Conservation (phyloP, 2,113 vertebrate species). For the Papio anubis region DNA sequence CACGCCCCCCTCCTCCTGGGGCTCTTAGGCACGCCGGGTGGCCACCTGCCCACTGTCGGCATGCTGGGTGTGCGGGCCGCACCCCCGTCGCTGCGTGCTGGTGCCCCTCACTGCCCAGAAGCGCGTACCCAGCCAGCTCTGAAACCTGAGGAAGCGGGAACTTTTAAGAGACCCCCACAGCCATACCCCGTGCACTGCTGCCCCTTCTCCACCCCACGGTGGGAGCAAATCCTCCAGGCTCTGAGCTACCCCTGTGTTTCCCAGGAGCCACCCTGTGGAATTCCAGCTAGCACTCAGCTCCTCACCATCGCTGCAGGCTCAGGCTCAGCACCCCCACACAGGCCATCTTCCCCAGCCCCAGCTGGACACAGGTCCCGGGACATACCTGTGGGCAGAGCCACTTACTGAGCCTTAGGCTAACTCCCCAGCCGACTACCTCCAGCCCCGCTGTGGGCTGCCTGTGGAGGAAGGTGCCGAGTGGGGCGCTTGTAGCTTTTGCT, state of each 20-base stretch:
- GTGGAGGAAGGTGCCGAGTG: neutral
- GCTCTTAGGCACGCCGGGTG: neutral
- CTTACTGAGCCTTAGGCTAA: neutral
- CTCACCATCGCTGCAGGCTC: neutral
- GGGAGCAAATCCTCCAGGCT: neutral
- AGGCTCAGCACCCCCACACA: neutral
- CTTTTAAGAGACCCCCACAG: conserved; percentile 40
- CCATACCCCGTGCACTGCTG: neutral
- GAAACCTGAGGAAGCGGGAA: conserved; percentile 41
- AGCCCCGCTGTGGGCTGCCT: neutral
- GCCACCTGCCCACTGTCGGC: conserved; percentile 55
- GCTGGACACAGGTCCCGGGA: neutral
- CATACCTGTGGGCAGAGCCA: neutral
- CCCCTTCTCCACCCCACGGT: neutral
- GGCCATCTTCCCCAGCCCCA: neutral
- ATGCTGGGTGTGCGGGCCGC: neutral
- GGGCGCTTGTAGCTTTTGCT: neutral
- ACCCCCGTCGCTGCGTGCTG: conserved; percentile 18
- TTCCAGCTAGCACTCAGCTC: neutral
- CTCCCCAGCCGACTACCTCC: neutral
- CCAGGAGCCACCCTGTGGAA: neutral
- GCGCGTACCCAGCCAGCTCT: neutral
- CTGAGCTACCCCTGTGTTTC: neutral
- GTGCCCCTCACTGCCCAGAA: neutral
- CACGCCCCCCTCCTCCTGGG: neutral